Percentiles rank a stretch among this genome's conserved stretches.
These are phyloP conservation scores for Oscheius sp. DNA, from an alignment of 2,888 invertebrate genomes.

Conservation along the genomic window DNA sequence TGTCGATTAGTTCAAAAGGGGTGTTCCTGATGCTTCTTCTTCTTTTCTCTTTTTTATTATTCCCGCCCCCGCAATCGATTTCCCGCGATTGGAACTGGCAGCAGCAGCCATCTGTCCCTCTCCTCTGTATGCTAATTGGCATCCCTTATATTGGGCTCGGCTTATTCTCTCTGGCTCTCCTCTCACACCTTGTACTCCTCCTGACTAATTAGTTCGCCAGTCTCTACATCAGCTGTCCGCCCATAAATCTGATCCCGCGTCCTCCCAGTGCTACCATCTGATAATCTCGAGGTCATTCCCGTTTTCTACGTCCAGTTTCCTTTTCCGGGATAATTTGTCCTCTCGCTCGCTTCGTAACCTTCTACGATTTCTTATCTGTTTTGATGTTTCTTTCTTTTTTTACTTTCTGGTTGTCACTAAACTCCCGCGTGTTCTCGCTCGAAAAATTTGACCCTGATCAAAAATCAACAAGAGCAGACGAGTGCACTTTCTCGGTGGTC, in stretches of 20 bases:
- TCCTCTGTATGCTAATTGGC: conserved; percentile 30
- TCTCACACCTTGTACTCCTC: not conserved
- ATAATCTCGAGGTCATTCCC: conserved; percentile 11
- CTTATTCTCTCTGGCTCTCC: not conserved
- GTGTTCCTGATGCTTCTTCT: not conserved
- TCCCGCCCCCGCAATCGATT: conserved; percentile 10
- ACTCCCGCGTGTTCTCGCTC: too few relatives aligned
- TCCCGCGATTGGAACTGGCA: conserved; percentile 25
- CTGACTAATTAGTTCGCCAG: not conserved
- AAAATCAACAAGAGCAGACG: too few relatives aligned
- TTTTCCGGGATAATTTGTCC: not conserved
- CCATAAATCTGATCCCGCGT: conserved; percentile 1
- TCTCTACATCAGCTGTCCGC: conserved; percentile 3
- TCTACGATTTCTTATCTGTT: too few relatives aligned
- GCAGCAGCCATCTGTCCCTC: conserved; percentile 27
- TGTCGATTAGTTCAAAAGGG: too few relatives aligned
- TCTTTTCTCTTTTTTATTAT: not conserved
- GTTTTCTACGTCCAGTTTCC: too few relatives aligned
- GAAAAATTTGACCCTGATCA: too few relatives aligned
- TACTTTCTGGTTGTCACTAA: too few relatives aligned
- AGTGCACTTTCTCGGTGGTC: too few relatives aligned
- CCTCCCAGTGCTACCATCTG: not conserved
- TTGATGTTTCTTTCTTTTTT: too few relatives aligned
- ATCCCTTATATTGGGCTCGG: not conserved
- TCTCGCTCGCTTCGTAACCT: too few relatives aligned